Base-by-base conservation (phyloP, 2,888 invertebrate species). In the Pollenia griseotomentosa region DNA sequence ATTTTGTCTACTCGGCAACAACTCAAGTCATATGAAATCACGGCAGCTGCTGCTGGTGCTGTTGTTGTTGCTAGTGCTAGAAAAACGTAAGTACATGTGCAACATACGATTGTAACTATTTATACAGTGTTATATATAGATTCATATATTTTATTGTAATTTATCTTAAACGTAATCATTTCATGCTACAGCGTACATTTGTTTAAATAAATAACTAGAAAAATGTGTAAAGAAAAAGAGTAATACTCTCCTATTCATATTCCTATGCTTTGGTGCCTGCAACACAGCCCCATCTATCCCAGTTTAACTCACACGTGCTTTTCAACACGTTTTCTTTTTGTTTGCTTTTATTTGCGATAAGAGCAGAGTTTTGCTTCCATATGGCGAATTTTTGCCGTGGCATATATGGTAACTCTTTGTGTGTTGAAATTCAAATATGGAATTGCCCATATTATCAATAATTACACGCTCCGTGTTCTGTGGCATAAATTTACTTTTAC, bases 131-230 rank as follows among this genome's bases (percentile, higher is more conserved):
- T 82, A 75, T 48, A 82, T 86, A 83, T 83, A 86, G 77, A 86
- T 81, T 86, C 83, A 75, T 80, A 86, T 85, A 84, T 88, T 86
- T 89, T 88, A 88, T 88, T 85, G 85, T 86, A 87, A 88, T 88
- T 88, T 87, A 88, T 88, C 87, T 86, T 86, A 86, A 88, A 85
- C 87, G 84, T 88, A 84, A 88, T 88, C 89, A 87, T 86, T 83
- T 82, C 71, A 85, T 85, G 74, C 75, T 82, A 74, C 74, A 78
- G 12, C 51, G 73, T 79, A 55, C 63, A 68, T 75, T 74, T 70
- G 68, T 70, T 61, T 70, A 83, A 79, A 84, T 78, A 73, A 79
- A 79, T 79, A 61, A 51, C 78, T 65, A n/a, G 61, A 16, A 46
- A 48, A 40, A 19, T 68, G 44, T n/a, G 23, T 33, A 55, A 16